Percentiles rank a stretch among this genome's conserved stretches.
phyloP scores from a whole-genome alignment of 2,113 vertebrate genomes.

The Hemiprocne comata region DNA sequence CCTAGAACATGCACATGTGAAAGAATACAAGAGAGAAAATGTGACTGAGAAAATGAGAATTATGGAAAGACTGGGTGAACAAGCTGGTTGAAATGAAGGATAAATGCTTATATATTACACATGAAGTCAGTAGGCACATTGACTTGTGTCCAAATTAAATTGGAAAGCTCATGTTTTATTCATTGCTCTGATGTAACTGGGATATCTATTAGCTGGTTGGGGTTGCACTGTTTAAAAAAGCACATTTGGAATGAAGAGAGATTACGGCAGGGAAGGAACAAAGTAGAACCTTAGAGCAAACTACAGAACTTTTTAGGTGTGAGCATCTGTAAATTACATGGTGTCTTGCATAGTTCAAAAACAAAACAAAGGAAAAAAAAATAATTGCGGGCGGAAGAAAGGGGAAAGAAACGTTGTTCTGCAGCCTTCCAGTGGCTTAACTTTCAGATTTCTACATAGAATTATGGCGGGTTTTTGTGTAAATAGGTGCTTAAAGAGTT shows the following conservation, averaged over 20 bases:
- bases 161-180: constrained; percentile 10
- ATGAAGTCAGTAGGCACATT: not conserved
- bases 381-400: not conserved
- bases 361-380: not conserved
- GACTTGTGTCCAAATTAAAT: not conserved
- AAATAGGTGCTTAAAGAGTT: not conserved
- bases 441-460: not conserved
- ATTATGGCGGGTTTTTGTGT: not conserved
- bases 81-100: not conserved
- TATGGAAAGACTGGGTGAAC: not conserved
- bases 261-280: not conserved
- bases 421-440: not conserved
- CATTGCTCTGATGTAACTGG: not conserved
- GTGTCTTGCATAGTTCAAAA: not conserved
- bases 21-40: not conserved
- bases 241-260: not conserved
- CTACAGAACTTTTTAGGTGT: not conserved
- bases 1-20: not conserved
- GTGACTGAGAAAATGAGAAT: not conserved
- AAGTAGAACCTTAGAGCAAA: not conserved
- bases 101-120: not conserved
- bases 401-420: not conserved
- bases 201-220: not conserved
- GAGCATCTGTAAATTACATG: not conserved
- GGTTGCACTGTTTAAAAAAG: not conserved